Evolutionary conservation across 2,113 vertebrate species (phyloP), one percentile per base, ranked within the genome.

Genomic region (Clarias macrocephalus): DNA sequence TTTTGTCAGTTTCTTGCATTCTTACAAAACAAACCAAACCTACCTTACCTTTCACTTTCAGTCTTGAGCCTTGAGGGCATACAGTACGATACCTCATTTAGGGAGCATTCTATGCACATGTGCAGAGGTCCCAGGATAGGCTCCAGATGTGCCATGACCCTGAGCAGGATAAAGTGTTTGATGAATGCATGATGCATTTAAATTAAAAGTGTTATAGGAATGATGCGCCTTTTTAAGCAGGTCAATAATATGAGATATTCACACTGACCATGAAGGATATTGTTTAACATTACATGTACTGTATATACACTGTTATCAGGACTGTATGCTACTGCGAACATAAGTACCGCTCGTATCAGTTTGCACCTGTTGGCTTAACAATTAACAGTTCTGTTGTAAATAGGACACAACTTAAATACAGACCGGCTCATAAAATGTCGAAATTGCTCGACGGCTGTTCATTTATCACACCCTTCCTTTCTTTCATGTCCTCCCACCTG

Each of bases 321-420:
- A 42, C 30, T 42, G 30, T 19, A 19, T 73, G 70, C 19, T 9
- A 57, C 28, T 23, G 79, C 16, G 33, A 37, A 37, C 10, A 23
- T 13, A 21, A 60, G 8, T 5, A 60, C 28, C 1, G 30, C 62
- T 52, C 10, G 6, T 57, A 30, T 62, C 42, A 12, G 33, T 81
- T 48, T 33, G 52, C 85, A 87, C 66, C 80, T 87, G 86, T 63
- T 3, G 68, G 86, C 7, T 87, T 82, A 82, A 87, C 19, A 23
- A 82, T 87, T 87, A 87, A 87, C 86, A 52, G 63, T n/a, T 19
- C n/a, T 15, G 54, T 33, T 48, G 57, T 60, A 73, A 63, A 54
- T 8, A 28, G 33, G 52, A 65, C 54, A n/a, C 30, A 5, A 33
- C 30, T 76, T 75, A 56, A 63, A 83, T 42, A 68, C 75, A 30